These are phyloP conservation scores for Cordilura impudica DNA, from an alignment of 2,888 invertebrate species.

Conservation along the genomic window DNA sequence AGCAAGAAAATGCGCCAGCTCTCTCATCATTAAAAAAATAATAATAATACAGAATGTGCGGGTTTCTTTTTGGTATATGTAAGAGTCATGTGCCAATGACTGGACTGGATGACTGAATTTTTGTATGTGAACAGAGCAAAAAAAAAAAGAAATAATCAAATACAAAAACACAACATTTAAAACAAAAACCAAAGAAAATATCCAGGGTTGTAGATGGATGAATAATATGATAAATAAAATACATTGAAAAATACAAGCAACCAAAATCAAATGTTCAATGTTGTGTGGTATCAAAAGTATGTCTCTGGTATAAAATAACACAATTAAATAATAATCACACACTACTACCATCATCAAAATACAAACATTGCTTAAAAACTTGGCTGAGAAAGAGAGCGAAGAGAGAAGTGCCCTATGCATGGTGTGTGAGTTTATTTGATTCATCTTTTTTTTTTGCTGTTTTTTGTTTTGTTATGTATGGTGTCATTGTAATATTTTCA, in stretches of 20 bases:
- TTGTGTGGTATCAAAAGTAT: neutral
- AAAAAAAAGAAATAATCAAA: neutral
- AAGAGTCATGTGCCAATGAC: slow-evolving; percentile 59
- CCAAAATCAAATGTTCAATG: neutral
- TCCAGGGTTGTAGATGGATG: slow-evolving; percentile 4
- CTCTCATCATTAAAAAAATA: neutral
- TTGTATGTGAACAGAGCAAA: slow-evolving; percentile 46
- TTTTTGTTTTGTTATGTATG: slow-evolving; percentile 41
- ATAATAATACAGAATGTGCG: slow-evolving; percentile 26
- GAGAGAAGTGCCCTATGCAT: neutral
- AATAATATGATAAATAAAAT: neutral
- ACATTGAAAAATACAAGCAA: slow-evolving; percentile 3
- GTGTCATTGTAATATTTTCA: slow-evolving; percentile 62
- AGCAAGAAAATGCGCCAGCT: neutral
- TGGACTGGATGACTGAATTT: slow-evolving; percentile 49
- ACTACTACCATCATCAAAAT: neutral
- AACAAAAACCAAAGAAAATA: neutral
- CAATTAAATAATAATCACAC: neutral
- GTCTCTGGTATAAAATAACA: neutral
- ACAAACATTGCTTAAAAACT: neutral
- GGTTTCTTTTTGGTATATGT: slow-evolving; percentile 29
- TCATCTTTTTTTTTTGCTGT: slow-evolving; percentile 8
- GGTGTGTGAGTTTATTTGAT: neutral
- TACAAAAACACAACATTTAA: slow-evolving; percentile 4
- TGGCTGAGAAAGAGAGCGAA: neutral